phyloP scores from a whole-genome alignment of 2,888 invertebrate genomes.

The Rhingia campestris region DNA sequence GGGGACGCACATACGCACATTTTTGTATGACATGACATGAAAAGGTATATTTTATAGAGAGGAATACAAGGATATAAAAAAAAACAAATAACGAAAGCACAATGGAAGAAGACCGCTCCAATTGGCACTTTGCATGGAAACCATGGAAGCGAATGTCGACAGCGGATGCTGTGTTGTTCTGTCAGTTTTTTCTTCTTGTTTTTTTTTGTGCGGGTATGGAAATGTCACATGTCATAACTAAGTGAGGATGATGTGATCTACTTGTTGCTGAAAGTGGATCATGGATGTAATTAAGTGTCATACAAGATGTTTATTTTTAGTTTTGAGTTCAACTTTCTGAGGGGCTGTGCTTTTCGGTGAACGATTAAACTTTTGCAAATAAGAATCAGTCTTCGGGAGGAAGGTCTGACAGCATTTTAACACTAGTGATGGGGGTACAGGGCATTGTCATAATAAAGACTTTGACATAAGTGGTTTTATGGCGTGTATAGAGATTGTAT shows the following conservation, averaged over 20 bases:
- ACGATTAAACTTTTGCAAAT: no score
- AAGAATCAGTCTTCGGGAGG: no score
- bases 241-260: conserved; percentile 64
- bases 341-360: not conserved
- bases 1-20: conserved; percentile 1
- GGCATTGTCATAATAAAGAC: no score
- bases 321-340: conserved; percentile 8
- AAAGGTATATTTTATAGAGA: conserved; percentile 53
- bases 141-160: conserved; percentile 33
- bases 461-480: no score
- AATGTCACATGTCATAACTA: conserved; percentile 64
- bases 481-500: no score
- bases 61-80: conserved; percentile 18
- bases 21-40: conserved; percentile 51
- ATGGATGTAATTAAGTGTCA: conserved; percentile 61
- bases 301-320: conserved; percentile 50
- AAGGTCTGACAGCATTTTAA: no score
- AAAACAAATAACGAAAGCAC: not conserved
- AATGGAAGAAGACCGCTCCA: conserved; percentile 25
- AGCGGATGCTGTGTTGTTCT: conserved; percentile 31
- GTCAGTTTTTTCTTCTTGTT: conserved; percentile 3
- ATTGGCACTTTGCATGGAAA: conserved; percentile 48
- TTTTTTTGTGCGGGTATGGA: conserved; percentile 17
- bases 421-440: no score
- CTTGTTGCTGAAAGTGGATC: conserved; percentile 69